phyloP scores from a whole-genome alignment of 1,140 invertebrate species.

The Lanistes nyassanus region DNA sequence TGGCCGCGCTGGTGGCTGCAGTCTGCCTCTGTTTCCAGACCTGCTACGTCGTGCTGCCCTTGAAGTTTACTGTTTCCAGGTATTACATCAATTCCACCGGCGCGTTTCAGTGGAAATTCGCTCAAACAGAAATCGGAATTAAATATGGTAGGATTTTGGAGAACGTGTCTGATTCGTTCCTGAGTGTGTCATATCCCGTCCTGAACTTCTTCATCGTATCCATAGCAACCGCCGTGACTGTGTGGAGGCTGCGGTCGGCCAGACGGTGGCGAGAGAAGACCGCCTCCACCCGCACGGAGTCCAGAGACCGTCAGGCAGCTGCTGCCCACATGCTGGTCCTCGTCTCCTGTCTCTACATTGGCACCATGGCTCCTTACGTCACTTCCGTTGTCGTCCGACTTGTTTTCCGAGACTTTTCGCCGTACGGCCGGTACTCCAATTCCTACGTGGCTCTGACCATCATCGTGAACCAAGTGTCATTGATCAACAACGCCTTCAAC shows the following conservation, averaged over 20 bases:
- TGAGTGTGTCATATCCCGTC: neutral
- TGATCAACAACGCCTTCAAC: no score
- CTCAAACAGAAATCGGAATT: neutral
- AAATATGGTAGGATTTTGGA: neutral
- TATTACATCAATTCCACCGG: neutral
- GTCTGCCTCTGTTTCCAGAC: neutral
- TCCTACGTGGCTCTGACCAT: no score
- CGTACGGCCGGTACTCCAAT: no score
- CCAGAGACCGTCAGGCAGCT: neutral
- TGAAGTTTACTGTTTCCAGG: neutral
- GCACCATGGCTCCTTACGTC: neutral
- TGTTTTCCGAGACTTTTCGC: no score
- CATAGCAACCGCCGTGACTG: neutral
- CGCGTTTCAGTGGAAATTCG: neutral
- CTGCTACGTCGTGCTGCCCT: neutral
- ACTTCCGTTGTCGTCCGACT: no score
- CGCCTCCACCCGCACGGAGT: neutral
- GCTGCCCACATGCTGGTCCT: conserved; percentile 2
- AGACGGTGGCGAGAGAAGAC: neutral
- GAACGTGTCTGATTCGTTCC: neutral
- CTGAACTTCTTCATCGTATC: neutral
- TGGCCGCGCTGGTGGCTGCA: neutral
- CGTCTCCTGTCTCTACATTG: neutral
- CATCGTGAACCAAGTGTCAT: no score
- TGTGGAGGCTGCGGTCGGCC: neutral